Percentiles rank a stretch among this genome's conserved stretches.
Conservation (phyloP, 1,140 invertebrate genomes). For the Parapsyche elsis region DNA sequence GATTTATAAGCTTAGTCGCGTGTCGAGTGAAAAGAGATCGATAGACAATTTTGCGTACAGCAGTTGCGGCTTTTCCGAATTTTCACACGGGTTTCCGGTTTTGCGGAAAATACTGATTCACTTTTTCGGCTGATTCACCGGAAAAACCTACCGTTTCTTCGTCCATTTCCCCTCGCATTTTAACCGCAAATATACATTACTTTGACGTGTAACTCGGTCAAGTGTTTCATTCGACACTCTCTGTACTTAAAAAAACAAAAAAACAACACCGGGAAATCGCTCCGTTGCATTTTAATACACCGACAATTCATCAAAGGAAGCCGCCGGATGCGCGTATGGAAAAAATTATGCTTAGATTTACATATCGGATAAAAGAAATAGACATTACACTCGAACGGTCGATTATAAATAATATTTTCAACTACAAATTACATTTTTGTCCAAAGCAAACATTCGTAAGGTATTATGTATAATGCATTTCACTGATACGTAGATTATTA, state of each 20-base stretch:
- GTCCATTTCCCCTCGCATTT: background rate
- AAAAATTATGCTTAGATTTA: background rate
- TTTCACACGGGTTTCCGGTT: background rate
- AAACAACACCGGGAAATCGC: constrained; percentile 23
- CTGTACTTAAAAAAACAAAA: background rate
- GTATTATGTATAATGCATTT: no score
- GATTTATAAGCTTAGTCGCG: constrained; percentile 8
- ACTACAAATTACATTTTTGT: no score
- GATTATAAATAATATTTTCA: no score
- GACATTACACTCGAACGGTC: no score
- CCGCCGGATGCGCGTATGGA: background rate
- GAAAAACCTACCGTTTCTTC: constrained; percentile 6
- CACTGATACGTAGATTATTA: no score
- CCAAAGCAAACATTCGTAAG: no score
- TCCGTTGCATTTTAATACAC: constrained; percentile 3
- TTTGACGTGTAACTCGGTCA: background rate
- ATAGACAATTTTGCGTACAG: constrained; percentile 4
- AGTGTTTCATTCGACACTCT: background rate
- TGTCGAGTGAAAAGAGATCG: constrained; percentile 19
- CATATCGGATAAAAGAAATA: background rate
- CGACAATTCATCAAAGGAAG: constrained; percentile 3
- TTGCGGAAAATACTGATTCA: constrained; percentile 16
- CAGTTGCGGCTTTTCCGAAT: constrained; percentile 6
- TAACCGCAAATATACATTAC: no score
- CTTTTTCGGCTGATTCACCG: background rate